phyloP scores from a whole-genome alignment of 2,113 vertebrate species.

The Taxidea taxus region DNA sequence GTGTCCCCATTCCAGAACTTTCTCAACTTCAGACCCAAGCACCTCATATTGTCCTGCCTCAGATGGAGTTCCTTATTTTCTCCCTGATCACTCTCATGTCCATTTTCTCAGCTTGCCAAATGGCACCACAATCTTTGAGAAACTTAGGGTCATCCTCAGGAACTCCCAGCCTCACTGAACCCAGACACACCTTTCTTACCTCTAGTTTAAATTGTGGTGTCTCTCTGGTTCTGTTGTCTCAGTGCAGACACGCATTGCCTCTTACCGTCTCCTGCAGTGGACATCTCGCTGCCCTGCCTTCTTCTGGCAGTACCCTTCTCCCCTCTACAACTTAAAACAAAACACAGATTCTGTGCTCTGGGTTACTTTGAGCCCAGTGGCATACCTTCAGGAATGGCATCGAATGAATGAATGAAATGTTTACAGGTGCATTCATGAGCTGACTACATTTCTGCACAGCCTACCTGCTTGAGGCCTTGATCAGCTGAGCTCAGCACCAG shows the following conservation, averaged over 20 bases:
- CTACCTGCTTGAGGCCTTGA: neutral
- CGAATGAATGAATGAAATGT: neutral
- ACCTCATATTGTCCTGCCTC: neutral
- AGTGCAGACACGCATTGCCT: too few species aligned
- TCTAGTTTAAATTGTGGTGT: neutral
- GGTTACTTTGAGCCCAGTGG: neutral
- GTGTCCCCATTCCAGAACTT: neutral
- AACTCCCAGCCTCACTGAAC: neutral
- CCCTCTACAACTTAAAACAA: neutral
- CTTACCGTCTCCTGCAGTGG: neutral
- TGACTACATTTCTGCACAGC: neutral
- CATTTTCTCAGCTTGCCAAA: neutral
- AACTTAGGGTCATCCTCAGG: neutral
- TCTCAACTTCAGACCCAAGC: neutral
- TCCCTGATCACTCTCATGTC: neutral
- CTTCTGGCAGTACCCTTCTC: neutral
- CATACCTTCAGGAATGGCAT: neutral
- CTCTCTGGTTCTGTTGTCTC: neutral
- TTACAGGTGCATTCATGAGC: neutral
- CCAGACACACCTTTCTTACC: neutral
- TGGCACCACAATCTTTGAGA: neutral
- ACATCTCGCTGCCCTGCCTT: neutral
- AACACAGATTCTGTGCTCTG: neutral
- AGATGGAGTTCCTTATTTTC: neutral
- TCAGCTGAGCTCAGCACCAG: neutral